Evolutionary conservation across 2,113 vertebrate species (phyloP).

Genomic region (Sylvietta virens): DNA sequence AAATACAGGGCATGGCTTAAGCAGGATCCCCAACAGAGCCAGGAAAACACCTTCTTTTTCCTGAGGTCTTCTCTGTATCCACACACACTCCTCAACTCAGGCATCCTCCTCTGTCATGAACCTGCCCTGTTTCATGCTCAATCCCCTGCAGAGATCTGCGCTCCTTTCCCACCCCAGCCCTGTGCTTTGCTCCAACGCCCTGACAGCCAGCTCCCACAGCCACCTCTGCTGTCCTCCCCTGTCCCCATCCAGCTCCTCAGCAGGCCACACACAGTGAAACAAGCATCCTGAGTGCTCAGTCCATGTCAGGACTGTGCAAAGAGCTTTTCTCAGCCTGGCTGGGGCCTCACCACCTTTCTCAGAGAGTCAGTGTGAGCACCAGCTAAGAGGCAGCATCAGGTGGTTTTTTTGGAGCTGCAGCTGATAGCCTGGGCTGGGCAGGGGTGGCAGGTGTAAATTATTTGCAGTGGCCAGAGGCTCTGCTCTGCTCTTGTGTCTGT

Average conservation of each 20-base stretch:
- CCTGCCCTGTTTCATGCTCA: not conserved
- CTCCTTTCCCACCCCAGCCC: not conserved
- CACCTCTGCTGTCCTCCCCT: not conserved
- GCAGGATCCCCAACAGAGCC: not conserved
- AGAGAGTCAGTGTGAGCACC: not conserved
- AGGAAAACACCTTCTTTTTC: not conserved
- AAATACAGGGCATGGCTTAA: not conserved
- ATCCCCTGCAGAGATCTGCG: not conserved
- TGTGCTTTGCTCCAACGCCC: not conserved
- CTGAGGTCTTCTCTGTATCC: not conserved
- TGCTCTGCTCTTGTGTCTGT: not conserved
- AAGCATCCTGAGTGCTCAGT: not conserved
- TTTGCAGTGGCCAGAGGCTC: not conserved
- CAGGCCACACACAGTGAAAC: not conserved
- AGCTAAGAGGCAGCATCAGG: not conserved
- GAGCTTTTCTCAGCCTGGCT: not conserved
- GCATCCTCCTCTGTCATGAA: not conserved
- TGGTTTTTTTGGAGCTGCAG: not conserved
- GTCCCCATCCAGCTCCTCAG: not conserved
- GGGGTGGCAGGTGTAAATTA: not conserved
- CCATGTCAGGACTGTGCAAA: rapidly evolving
- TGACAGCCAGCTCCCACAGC: not conserved
- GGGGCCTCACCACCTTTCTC: not conserved
- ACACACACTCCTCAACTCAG: rapidly evolving
- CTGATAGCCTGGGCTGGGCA: not conserved